phyloP scores from a whole-genome alignment of 1,140 invertebrate genomes.

The Leptinotarsa undecemlineata region DNA sequence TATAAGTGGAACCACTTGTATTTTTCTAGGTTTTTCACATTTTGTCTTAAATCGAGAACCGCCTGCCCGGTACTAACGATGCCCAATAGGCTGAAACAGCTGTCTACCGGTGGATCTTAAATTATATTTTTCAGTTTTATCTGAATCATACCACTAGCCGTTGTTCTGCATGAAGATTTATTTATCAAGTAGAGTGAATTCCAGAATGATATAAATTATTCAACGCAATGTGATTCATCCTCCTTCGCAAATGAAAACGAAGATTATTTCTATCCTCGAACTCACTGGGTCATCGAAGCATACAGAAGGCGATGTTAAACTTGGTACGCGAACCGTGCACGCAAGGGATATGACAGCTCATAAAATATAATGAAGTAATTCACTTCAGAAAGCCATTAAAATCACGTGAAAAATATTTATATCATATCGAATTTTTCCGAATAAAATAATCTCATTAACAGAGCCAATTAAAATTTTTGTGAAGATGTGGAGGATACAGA shows the following conservation, averaged over 20 bases:
- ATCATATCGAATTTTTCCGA: background rate
- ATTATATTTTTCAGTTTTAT: too few relatives aligned
- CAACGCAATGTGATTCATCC: background rate
- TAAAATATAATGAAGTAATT: conserved; percentile 9
- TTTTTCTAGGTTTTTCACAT: too few relatives aligned
- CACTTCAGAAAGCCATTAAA: background rate
- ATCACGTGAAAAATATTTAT: conserved; percentile 4
- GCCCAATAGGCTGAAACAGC: too few relatives aligned
- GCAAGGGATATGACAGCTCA: background rate
- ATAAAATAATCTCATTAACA: conserved; percentile 5
- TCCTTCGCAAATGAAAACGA: background rate
- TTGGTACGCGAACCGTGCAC: background rate
- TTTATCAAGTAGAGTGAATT: too few relatives aligned
- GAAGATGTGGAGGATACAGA: background rate
- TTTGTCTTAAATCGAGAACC: too few relatives aligned
- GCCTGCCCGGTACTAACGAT: too few relatives aligned
- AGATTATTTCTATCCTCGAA: background rate
- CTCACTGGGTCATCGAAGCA: background rate
- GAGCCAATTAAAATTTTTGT: background rate
- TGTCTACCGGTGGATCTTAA: too few relatives aligned
- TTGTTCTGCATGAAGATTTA: too few relatives aligned
- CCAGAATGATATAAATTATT: background rate
- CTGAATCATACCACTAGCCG: too few relatives aligned
- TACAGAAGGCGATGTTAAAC: background rate
- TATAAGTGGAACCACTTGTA: too few relatives aligned